A percentile compares a stretch with the other conserved stretches of the same genome.
Conservation (phyloP, 2,113 vertebrate species). For the Ginglymostoma cirratum region DNA sequence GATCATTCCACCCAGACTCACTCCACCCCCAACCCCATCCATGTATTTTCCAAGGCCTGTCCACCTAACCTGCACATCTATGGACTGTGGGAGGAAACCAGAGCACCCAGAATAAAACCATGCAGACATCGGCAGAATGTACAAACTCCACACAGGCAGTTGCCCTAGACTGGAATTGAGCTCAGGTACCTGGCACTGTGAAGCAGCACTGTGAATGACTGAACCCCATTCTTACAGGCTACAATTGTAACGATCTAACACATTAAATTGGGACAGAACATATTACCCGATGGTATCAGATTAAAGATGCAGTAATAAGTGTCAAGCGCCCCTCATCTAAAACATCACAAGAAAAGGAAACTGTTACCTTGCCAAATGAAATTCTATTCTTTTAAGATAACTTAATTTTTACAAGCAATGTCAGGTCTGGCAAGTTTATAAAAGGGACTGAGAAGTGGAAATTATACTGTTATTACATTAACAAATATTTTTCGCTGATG, state of each 20-base stretch:
- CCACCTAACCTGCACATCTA: too few relatives aligned
- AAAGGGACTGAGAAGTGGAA: neutral
- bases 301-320: neutral
- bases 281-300: neutral
- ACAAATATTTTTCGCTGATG: neutral
- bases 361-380: neutral
- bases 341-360: neutral
- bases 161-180: too few relatives aligned
- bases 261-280: neutral
- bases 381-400: neutral
- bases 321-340: neutral
- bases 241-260: neutral
- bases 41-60: too few relatives aligned
- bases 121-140: too few relatives aligned
- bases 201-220: too few relatives aligned
- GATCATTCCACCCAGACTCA: too few relatives aligned
- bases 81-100: too few relatives aligned
- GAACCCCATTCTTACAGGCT: too few relatives aligned
- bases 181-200: too few relatives aligned
- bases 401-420: neutral
- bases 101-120: too few relatives aligned
- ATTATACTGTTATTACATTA: neutral
- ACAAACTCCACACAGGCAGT: too few relatives aligned
- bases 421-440: neutral
- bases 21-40: too few relatives aligned